Evolutionary conservation across 1,140 invertebrate genomes (phyloP).

Genomic region (Drosophila pseudoananassae): DNA sequence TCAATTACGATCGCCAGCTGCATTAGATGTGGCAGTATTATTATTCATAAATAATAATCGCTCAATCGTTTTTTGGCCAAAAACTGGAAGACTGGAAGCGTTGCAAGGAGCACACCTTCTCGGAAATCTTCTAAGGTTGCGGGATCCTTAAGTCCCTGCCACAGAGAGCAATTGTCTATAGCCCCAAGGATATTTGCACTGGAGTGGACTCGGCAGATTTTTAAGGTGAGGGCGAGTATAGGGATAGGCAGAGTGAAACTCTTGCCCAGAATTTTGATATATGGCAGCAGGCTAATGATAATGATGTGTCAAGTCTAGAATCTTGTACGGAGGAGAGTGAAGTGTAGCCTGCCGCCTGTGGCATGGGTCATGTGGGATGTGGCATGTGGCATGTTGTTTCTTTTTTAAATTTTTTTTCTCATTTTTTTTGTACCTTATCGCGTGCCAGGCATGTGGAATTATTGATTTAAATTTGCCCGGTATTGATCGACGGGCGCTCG

Average conservation of each 20-base stretch:
- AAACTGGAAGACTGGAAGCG: conserved; percentile 67
- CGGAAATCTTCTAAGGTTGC: conserved; percentile 36
- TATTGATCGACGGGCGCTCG: conserved; percentile 64
- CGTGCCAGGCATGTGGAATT: conserved; percentile 44
- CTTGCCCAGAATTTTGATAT: conserved; percentile 52
- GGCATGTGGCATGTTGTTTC: not conserved
- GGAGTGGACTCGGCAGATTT: conserved; percentile 57
- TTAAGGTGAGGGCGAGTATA: conserved; percentile 33
- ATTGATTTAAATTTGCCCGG: conserved; percentile 62
- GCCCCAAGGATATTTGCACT: conserved; percentile 74
- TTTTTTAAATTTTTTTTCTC: not conserved
- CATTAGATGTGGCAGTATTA: conserved; percentile 55
- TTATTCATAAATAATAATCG: conserved; percentile 46
- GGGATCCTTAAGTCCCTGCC: not conserved
- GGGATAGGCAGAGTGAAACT: no score
- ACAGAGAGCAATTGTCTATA: conserved; percentile 54
- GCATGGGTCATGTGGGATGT: not conserved
- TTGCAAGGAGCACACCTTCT: conserved; percentile 71
- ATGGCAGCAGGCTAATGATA: conserved; percentile 73
- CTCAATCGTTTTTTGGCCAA: conserved; percentile 12
- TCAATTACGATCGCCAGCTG: conserved; percentile 65
- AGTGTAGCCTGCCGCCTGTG: not conserved
- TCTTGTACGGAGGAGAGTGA: not conserved
- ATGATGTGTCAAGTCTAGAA: conserved; percentile 57
- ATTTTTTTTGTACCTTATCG: conserved; percentile 37